Conservation (phyloP, 2,888 invertebrate genomes). For the Pediacus dermestoides region DNA sequence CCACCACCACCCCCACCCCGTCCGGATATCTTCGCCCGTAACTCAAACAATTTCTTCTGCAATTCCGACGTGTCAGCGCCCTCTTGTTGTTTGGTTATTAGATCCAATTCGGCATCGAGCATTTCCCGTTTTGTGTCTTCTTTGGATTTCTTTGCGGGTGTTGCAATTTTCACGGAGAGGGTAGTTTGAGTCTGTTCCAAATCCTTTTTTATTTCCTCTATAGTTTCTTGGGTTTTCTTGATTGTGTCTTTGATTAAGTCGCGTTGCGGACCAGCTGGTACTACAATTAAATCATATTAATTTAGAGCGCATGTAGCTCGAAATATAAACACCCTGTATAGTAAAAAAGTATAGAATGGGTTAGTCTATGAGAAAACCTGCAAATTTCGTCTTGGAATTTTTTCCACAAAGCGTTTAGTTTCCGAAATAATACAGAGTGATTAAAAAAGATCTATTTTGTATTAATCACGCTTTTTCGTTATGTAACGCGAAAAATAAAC, state of each 20-base stretch:
- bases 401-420: constrained; percentile 2
- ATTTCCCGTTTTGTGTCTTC: constrained; percentile 63
- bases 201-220: constrained; percentile 73
- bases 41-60: constrained; percentile 71
- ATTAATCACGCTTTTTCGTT: no score
- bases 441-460: no score
- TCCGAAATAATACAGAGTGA: no score
- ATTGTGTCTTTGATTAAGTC: constrained; percentile 74
- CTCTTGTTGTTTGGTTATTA: constrained; percentile 84
- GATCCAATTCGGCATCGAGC: constrained; percentile 85
- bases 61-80: constrained; percentile 84
- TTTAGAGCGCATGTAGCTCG: neutral
- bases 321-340: no score
- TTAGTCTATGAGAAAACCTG: no score
- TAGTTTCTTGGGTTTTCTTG: constrained; percentile 76
- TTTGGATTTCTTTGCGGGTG: constrained; percentile 32
- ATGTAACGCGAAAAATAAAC: no score
- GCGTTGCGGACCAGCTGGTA: constrained; percentile 68
- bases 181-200: constrained; percentile 45
- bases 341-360: no score
- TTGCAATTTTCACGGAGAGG: constrained; percentile 45
- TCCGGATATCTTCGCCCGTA: constrained; percentile 55
- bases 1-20: constrained; percentile 33
- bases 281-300: constrained; percentile 39
- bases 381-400: no score